Evolutionary conservation across 2,113 vertebrate species (phyloP).

Genomic region (Psammodynastes pulverulentus): DNA sequence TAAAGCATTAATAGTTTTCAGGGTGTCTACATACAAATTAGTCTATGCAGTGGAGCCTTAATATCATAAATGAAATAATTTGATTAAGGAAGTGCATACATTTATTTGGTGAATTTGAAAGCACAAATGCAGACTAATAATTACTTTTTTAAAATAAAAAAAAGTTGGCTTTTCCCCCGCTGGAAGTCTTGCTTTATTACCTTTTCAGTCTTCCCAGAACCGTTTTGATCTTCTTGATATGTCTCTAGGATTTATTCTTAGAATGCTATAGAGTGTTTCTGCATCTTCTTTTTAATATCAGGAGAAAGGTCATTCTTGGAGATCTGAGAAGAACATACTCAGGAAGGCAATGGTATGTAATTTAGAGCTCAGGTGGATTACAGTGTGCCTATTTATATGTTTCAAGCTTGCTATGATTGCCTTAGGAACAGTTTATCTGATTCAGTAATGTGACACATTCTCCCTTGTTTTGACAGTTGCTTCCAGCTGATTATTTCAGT

Average conservation of each 20-base stretch:
- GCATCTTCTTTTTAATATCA: not conserved
- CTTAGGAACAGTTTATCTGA: not conserved
- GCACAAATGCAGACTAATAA: not conserved
- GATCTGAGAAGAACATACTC: not conserved
- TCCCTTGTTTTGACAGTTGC: not conserved
- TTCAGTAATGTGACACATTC: not conserved
- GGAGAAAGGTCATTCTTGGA: not conserved
- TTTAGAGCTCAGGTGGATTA: not conserved
- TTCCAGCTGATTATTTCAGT: not conserved
- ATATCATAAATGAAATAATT: not conserved
- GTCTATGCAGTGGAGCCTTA: not conserved
- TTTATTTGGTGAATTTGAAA: not conserved
- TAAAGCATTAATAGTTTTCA: not conserved
- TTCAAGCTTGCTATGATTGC: not conserved
- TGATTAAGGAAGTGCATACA: not conserved
- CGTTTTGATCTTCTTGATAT: not conserved
- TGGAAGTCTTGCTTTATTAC: not conserved
- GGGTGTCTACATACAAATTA: not conserved
- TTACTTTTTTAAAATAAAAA: not conserved
- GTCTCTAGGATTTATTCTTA: not conserved
- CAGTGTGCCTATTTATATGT: not conserved
- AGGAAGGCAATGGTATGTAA: not conserved
- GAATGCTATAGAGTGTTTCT: not conserved
- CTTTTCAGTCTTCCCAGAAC: not conserved
- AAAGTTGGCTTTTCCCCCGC: too few relatives aligned